Evolutionary conservation across 2,888 invertebrate species (phyloP), one percentile per base, ranked within the genome.

Genomic region (Nipponacmea schrenckii): DNA sequence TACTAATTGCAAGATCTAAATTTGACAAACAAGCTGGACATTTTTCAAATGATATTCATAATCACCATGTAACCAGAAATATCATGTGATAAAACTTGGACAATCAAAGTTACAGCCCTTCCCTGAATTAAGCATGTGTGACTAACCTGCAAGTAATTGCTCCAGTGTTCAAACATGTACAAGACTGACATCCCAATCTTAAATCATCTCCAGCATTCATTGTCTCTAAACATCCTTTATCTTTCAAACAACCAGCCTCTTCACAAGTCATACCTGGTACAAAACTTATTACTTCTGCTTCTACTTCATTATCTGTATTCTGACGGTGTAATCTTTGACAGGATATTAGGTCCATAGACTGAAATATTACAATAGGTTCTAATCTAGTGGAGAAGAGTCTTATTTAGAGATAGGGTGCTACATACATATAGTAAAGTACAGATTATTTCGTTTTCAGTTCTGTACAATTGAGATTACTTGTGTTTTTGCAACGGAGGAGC

Each of bases 141-240:
- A 77, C 73, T 76, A 72, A 85, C 85, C 79, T 79, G 81, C 85
- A 86, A 12, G 78, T 76, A 75, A 84, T 74, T 69, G 78, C 70
- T n/a, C 81, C 83, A 31, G 79, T 78, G 1, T 74, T 76, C 62
- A 80, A 75, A 77, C 86, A 86, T 1, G 74, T 75, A 76, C 86
- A 86, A 62, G 79, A 77, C 78, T 84, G 81, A 77, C 85, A 85
- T 7, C 85, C 84, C 1, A 84, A 77, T 10, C 72, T 71, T 24
- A 80, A 76, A 20, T 71, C 73, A 26, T 83, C 78, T 12, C 84
- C 83, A 7, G 77, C 70, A 45, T 74, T 68, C 67, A 77, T 79
- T 24, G 81, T 82, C 26, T 83, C 81, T 63, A 76, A 70, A 79
- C 85, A 85, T 45, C 77, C 77, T n/a, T 69, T 68, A 20, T 69